A percentile compares a stretch with the other conserved stretches of the same genome.
These are phyloP conservation scores for Eristalis pertinax DNA, from an alignment of 2,888 invertebrate genomes.

Conservation along the genomic window DNA sequence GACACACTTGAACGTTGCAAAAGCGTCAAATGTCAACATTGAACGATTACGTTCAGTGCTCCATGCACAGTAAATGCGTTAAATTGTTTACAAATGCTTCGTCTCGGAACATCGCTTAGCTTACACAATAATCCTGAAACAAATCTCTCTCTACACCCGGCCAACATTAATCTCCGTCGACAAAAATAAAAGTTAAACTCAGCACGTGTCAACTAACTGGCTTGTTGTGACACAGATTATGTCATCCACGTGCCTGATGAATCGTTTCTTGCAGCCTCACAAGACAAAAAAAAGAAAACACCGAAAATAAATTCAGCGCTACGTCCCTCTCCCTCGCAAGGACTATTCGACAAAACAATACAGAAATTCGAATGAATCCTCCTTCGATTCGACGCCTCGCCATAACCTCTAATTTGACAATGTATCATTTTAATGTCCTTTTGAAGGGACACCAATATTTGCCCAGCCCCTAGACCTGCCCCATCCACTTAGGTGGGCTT, in stretches of 20 bases:
- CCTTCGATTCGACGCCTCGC: background rate
- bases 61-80: too few species aligned
- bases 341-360: background rate
- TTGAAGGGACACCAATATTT: background rate
- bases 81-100: too few species aligned
- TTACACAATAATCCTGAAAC: background rate
- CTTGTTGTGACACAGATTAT: conserved; percentile 1
- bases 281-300: background rate
- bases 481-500: background rate
- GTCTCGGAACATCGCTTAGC: too few species aligned
- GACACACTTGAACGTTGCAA: too few species aligned
- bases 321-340: background rate
- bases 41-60: too few species aligned
- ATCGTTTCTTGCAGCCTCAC: background rate
- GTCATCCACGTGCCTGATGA: background rate
- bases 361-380: background rate
- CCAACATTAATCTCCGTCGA: background rate
- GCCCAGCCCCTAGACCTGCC: background rate
- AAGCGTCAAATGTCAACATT: too few species aligned
- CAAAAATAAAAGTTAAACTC: background rate
- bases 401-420: background rate
- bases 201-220: background rate
- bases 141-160: background rate
- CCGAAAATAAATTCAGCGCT: background rate
- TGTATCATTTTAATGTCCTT: background rate